These are phyloP conservation scores for Apteryx mantelli DNA, from an alignment of 2,113 vertebrate genomes.

Conservation along the genomic window DNA sequence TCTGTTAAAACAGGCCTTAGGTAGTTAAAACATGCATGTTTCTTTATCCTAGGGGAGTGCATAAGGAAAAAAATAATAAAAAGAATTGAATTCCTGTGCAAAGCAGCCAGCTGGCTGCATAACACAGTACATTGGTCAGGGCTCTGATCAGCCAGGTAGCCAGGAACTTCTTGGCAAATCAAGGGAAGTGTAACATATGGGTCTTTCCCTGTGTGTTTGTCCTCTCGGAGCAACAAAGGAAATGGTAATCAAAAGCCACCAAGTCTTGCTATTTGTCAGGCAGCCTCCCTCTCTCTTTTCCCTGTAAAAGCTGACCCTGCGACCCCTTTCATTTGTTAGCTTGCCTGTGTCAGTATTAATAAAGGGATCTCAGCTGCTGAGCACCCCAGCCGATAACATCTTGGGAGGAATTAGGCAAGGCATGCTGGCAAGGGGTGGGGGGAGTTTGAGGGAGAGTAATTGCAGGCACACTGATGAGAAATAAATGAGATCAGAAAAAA, in stretches of 20 bases:
- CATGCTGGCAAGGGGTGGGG: constrained; percentile 16
- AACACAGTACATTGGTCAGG: neutral
- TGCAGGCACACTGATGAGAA: constrained; percentile 1
- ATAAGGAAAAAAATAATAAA: neutral
- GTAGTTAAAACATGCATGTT: accelerated
- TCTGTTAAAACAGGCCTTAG: neutral
- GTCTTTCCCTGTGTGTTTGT: accelerated
- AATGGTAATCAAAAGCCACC: neutral
- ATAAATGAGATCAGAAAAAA: neutral
- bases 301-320: neutral
- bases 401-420: constrained; percentile 52
- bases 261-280: neutral
- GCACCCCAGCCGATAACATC: constrained; percentile 9
- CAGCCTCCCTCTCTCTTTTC: neutral
- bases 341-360: constrained; percentile 9
- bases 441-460: constrained; percentile 25
- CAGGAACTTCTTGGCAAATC: neutral
- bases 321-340: neutral
- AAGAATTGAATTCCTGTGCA: neutral
- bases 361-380: constrained; percentile 17
- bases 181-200: neutral
- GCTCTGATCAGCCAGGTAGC: neutral
- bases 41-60: neutral
- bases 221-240: neutral
- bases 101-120: neutral